Evolutionary conservation across 2,797 vertebrate species (phyloP), one percentile per base, ranked within the genome.

Genomic region (Dermochelys coriacea): DNA sequence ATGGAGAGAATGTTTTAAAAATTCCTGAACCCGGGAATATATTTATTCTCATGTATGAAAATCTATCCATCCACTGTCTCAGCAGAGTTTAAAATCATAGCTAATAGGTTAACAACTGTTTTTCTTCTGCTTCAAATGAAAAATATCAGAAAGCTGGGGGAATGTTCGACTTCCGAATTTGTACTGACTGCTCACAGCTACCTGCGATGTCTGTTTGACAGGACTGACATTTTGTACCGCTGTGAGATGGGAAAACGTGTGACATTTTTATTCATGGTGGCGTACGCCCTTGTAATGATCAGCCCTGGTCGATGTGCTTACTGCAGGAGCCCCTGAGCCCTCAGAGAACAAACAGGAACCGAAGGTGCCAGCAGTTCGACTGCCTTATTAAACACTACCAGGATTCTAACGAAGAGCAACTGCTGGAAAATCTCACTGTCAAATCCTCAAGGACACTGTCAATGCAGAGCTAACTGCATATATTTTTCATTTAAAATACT

Each of bases 21-120:
- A 97, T 94, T 95, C 93, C 92, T 95, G 98, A 97, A 97, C 95
- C 94, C 93, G 94, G 96, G 96, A 97, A 97, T 95, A 92, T 87
- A 96, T 98, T 98, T 97, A 97, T 97, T 95, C 96, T 96, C 91
- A 51, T 50, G 86, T 94, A 97, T 96, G 98, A 97, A 97, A 98
- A 97, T 97, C 98, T 97, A 97, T 97, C 98, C 96, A 96, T 98
- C 98, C 88, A 88, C 94, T 89, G 88, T 97, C 98, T 98, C 98
- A 96, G 97, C 96, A 97, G 98, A 98, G 98, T 98, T 98, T 98
- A 98, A 98, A 98, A 98, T 98, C 98, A 98, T 98, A 98, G 98
- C 98, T 98, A 98, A 98, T 98, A 98, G 98, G 98, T 98, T 98
- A 98, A 98, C 98, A 98, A 98, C 98, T 98, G 98, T 98, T 98